Evolutionary conservation across 2,797 vertebrate species (phyloP).

Genomic region (Rhinatrema bivittatum): DNA sequence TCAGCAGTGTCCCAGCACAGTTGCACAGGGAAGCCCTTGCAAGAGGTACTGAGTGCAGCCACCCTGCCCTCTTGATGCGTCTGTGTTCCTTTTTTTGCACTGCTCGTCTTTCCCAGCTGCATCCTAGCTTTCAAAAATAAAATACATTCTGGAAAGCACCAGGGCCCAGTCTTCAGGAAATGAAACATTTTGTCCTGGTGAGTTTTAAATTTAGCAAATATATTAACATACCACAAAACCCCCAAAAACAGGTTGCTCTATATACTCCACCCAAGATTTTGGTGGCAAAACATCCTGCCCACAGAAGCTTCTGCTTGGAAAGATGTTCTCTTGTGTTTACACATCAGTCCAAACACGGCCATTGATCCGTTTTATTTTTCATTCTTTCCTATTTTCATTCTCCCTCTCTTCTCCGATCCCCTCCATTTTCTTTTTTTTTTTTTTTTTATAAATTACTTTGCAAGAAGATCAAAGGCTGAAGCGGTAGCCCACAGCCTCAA

Average conservation of each 20-base stretch:
- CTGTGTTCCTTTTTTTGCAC: no score
- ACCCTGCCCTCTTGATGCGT: no score
- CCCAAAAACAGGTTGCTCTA: constrained; percentile 32
- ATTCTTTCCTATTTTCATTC: constrained; percentile 27
- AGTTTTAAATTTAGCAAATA: constrained; percentile 42
- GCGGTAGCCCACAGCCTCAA: no score
- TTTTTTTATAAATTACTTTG: background rate
- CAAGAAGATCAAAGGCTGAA: background rate
- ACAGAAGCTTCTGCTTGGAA: constrained; percentile 18
- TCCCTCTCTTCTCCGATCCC: constrained; percentile 10
- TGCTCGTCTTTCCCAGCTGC: no score
- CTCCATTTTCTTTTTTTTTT: constrained; percentile 6
- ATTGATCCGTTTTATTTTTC: constrained; percentile 38
- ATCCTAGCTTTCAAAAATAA: no score
- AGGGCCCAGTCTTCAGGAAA: constrained; percentile 36
- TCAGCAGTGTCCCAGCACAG: no score
- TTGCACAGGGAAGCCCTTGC: no score
- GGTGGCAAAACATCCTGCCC: constrained; percentile 38
- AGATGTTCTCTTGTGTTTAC: constrained; percentile 33
- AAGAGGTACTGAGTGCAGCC: no score
- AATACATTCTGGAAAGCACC: constrained; percentile 9
- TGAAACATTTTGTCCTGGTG: constrained; percentile 24
- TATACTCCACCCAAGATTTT: constrained; percentile 42
- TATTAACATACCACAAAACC: constrained; percentile 26
- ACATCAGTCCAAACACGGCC: constrained; percentile 46